phyloP scores from a whole-genome alignment of 1,140 invertebrate genomes.

The Temnothorax curvispinosus region DNA sequence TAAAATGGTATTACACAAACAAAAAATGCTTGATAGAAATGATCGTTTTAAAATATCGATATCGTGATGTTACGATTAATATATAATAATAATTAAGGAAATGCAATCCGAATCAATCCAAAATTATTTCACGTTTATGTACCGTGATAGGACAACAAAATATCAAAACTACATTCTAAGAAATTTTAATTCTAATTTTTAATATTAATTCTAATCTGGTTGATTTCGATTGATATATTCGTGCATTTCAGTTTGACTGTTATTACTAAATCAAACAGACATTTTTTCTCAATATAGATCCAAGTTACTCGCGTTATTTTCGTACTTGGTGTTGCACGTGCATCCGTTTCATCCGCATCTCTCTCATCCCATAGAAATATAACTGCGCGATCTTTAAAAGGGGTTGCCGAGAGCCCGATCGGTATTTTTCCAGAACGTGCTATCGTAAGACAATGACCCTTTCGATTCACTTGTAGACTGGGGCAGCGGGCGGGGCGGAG shows the following conservation, averaged over 20 bases:
- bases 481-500: not conserved
- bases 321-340: not conserved
- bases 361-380: not conserved
- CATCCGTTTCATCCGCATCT: not conserved
- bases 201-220: not conserved
- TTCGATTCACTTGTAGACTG: not conserved
- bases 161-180: constrained; percentile 11
- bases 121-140: not conserved
- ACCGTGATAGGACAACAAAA: not conserved
- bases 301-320: not conserved
- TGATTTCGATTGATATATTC: not conserved
- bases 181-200: not conserved
- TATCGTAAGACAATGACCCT: constrained; percentile 15
- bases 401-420: not conserved
- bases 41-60: not conserved
- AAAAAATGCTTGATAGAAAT: not conserved
- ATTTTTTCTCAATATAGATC: not conserved
- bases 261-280: not conserved
- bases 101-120: not conserved
- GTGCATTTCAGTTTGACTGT: not conserved
- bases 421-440: constrained; percentile 26
- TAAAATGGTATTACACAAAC: not conserved
- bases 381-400: not conserved
- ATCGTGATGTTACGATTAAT: not conserved
- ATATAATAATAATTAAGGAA: not conserved